Percentiles rank a stretch among this genome's conserved stretches.
Conservation (phyloP, 2,797 vertebrate genomes). For the Phrynocephalus vlangalii region DNA sequence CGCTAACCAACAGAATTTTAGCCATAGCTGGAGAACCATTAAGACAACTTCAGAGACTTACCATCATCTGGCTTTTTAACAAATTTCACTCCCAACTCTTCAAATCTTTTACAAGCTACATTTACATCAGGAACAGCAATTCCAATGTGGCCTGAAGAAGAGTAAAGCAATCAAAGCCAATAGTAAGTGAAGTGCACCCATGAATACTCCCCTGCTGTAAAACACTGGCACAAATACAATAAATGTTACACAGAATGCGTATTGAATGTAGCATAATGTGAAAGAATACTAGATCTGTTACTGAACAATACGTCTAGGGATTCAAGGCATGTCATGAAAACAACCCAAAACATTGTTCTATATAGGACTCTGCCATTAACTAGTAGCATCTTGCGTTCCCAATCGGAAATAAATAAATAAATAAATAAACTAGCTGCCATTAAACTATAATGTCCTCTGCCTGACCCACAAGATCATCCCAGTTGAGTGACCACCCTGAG, state of each 20-base stretch:
- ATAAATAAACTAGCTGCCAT: too few relatives aligned
- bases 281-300: not conserved
- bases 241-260: not conserved
- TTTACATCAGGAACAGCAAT: constrained; percentile 95
- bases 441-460: too few relatives aligned
- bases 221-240: not conserved
- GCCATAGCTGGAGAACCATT: not conserved
- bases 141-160: constrained; percentile 90
- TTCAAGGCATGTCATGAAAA: too few relatives aligned
- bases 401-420: too few relatives aligned
- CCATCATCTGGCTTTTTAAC: constrained; percentile 97
- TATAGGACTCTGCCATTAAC: too few relatives aligned
- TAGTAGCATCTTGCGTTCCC: too few relatives aligned
- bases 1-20: too few relatives aligned
- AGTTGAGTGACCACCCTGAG: too few relatives aligned
- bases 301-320: not conserved
- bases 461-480: too few relatives aligned
- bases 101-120: constrained; percentile 92
- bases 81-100: constrained; percentile 93
- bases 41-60: constrained; percentile 68
- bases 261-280: not conserved
- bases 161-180: constrained; percentile 24
- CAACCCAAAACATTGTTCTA: too few relatives aligned
- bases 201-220: not conserved
- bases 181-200: not conserved